phyloP scores from a whole-genome alignment of 2,888 invertebrate genomes.

The Metallyticus violacea region DNA sequence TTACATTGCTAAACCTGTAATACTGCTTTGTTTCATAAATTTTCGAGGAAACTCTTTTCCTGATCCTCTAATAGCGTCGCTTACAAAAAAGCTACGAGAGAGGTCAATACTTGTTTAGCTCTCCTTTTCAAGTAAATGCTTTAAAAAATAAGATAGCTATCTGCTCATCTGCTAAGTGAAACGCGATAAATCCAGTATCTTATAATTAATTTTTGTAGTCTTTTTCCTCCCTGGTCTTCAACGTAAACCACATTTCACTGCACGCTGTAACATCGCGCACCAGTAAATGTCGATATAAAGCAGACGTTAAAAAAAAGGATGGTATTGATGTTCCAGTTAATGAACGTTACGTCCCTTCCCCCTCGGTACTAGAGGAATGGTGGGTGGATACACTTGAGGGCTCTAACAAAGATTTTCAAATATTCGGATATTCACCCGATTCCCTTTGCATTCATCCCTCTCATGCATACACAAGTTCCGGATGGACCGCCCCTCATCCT shows the following conservation, averaged over 20 bases:
- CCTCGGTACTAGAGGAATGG: background rate
- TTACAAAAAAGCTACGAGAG: too few species aligned
- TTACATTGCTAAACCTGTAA: too few species aligned
- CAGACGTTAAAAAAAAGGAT: background rate
- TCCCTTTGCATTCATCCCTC: background rate
- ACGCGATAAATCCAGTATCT: too few species aligned
- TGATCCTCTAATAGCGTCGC: too few species aligned
- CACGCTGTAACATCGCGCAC: background rate
- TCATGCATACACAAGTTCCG: background rate
- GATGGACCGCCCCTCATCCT: background rate
- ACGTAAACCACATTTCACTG: background rate
- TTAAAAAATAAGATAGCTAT: too few species aligned
- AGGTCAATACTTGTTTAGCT: too few species aligned
- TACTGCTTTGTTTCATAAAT: too few species aligned
- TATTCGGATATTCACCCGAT: background rate
- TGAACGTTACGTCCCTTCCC: background rate
- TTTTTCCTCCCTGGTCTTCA: too few species aligned
- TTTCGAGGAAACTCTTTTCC: too few species aligned
- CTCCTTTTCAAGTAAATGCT: too few species aligned
- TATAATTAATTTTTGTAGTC: too few species aligned
- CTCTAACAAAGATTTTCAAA: background rate
- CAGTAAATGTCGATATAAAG: background rate
- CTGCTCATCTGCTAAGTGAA: too few species aligned
- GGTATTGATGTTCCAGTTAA: background rate
- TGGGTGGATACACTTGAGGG: background rate